Base-by-base conservation (phyloP, 2,888 invertebrate genomes). In the Pasiphila rectangulata region DNA sequence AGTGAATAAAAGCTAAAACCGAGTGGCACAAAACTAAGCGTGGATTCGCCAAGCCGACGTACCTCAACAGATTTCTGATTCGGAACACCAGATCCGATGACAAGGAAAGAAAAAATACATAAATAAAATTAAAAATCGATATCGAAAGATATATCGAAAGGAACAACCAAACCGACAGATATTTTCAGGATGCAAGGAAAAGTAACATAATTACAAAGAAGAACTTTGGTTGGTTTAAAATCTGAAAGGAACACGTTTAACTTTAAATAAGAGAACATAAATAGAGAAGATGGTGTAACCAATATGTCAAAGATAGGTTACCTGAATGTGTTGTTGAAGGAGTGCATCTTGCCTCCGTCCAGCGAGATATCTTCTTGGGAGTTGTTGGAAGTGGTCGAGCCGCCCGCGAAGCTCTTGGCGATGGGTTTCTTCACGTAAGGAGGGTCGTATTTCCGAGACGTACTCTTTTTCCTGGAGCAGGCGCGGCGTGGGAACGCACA, bases 361-460 rank as follows among this genome's bases (percentile, higher is more conserved):
- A 95, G 79, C 42, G 94, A 94, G 60, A 93, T 93, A 79, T 94
- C 94, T 73, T 95, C 95, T 69, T 94, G 94, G 10, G 94, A 93
- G 83, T 94, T 93, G 89, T 94, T 94, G 58, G 92, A 91, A 36
- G 93, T 90, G 35, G 91, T 90, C 45, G 92, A 90, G 3, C 91
- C 91, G 6, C 89, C 90, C 23, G 90, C 90, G 79, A 93, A 93
- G 81, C 91, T 94, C 90, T 93, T 94, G 64, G 92, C 91, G 63
- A 93, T 92, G 36, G 95, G 94, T 79, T 95, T 95, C 91, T 95
- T 95, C 77, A 92, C 91, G 89, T 95, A 96, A 46, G 95, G 95
- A 68, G 94, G 94, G 83, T 96, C 96, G 84, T 95, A 96, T 84
- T 95, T 96, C 82, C 94, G 94, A 83, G 95, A 92, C 63, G 95